These are phyloP conservation scores for Serripes groenlandicus DNA, from an alignment of 2,888 invertebrate species.

Conservation along the genomic window DNA sequence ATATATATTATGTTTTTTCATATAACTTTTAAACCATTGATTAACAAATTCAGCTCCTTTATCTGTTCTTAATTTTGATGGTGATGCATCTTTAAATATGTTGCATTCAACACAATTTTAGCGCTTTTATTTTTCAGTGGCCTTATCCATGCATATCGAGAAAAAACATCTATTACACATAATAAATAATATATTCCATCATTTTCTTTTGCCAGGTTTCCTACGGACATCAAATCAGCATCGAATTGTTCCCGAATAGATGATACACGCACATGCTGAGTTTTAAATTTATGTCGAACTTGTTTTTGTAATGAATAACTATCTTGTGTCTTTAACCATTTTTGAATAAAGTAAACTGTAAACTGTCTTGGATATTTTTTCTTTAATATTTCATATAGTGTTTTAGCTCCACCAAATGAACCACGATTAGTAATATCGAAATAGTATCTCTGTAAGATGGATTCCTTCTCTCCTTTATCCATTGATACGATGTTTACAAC, in stretches of 20 bases:
- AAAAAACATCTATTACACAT: conserved; percentile 27
- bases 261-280: conserved; percentile 6
- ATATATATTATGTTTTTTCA: conserved; percentile 15
- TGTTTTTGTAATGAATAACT: conserved; percentile 28
- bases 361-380: conserved; percentile 18
- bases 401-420: conserved; percentile 10
- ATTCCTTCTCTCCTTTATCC: conserved; percentile 2
- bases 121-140: conserved; percentile 29
- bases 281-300: conserved; percentile 26
- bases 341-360: conserved; percentile 19
- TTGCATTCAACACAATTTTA: conserved; percentile 19
- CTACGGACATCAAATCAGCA: conserved; percentile 24
- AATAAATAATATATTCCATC: conserved; percentile 32
- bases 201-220: conserved; percentile 31
- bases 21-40: conserved; percentile 17
- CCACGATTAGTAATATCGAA: conserved; percentile 11
- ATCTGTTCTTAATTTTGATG: conserved; percentile 8
- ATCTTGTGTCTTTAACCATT: conserved; percentile 26
- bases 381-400: conserved; percentile 18
- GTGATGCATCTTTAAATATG: conserved; percentile 7
- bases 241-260: conserved; percentile 16
- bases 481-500: not conserved
- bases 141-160: conserved; percentile 18
- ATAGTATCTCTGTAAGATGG: not conserved
- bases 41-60: conserved; percentile 30